A percentile compares a stretch with the other conserved stretches of the same genome.
These are phyloP conservation scores for Drosophila rhopaloa DNA, from an alignment of 1,140 invertebrate species.

Conservation along the genomic window DNA sequence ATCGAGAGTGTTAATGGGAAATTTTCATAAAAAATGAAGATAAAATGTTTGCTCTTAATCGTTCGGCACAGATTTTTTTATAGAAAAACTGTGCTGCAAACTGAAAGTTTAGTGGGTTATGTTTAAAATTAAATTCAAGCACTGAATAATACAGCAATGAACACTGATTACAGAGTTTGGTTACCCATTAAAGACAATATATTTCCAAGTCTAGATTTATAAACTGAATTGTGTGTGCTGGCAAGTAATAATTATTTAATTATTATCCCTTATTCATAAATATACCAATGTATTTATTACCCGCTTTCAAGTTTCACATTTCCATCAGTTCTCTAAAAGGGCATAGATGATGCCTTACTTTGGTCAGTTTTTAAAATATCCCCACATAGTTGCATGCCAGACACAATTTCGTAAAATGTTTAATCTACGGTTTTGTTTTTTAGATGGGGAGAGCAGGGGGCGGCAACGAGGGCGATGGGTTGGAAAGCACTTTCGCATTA, in stretches of 20 bases:
- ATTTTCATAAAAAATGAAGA: background rate
- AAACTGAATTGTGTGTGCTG: background rate
- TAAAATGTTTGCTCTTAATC: background rate
- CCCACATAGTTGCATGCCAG: slow-evolving; percentile 35
- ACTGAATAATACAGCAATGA: no score
- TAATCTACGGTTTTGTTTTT: slow-evolving; percentile 58
- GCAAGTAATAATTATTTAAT: background rate
- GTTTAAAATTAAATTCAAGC: no score
- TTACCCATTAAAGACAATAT: no score
- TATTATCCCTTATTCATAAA: no score
- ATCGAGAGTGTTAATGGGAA: background rate
- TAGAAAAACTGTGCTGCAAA: no score
- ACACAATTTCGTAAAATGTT: slow-evolving; percentile 48
- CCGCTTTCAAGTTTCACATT: no score
- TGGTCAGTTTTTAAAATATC: slow-evolving; percentile 50
- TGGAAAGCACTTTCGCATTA: slow-evolving; percentile 63
- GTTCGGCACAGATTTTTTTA: no score
- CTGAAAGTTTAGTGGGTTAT: no score
- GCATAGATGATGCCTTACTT: background rate
- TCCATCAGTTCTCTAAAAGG: background rate
- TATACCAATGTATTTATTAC: no score
- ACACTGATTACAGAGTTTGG: no score
- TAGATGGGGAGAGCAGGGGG: background rate
- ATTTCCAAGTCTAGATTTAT: no score
- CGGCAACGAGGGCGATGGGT: slow-evolving; percentile 9